Base-by-base conservation (phyloP, 2,113 vertebrate species). In the Lutjanus erythropterus region DNA sequence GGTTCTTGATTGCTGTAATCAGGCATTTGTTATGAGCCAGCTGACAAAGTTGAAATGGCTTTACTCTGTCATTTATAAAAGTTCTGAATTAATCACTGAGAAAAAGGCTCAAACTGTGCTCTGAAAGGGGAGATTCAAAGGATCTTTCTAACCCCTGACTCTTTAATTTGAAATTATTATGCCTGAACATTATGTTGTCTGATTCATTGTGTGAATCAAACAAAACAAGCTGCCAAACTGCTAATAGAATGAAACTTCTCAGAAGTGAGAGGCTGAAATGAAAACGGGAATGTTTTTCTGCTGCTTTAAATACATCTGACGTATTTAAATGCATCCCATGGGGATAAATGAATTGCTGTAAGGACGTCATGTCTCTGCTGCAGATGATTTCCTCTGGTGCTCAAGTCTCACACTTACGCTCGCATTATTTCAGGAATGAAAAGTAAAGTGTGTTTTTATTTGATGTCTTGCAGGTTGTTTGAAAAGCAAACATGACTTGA, bases 1-100 rank as follows among this genome's bases (percentile, higher is more conserved):
- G 98, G 93, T 99, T 99, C 95, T 99, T 99, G 90, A 99, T 95
- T 3, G 98, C 98, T 99, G 92, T n/a, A 94, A 94, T 70, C 62
- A 89, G 84, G 76, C 31, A 82, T 73, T 77, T 71, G 58, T 86
- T 75, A 89, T 53, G 61, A 80, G 68, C 23, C 42, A n/a, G 46
- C 39, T 37, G 49, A 50, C 10, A 60, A 41, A n/a, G 21, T 39
- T 55, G 2, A 70, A 59, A 62, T 6, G 6, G 18, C 37, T 46
- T 71, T 9, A 15, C 12, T 23, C 11, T 11, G 16, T 27, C 27
- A 50, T 9, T n/a, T 42, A 44, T 9, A 52, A 59, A 25, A 5
- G 12, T 19, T 41, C 4, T n/a, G 11, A 70, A 18, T 7, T 0
- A 56, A 2, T 47, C 62, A 49, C 6, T 0, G 11, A n/a, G 12